A percentile compares a stretch with the other conserved stretches of the same genome.
phyloP scores from a whole-genome alignment of 2,113 vertebrate species.

The Anolis carolinensis region DNA sequence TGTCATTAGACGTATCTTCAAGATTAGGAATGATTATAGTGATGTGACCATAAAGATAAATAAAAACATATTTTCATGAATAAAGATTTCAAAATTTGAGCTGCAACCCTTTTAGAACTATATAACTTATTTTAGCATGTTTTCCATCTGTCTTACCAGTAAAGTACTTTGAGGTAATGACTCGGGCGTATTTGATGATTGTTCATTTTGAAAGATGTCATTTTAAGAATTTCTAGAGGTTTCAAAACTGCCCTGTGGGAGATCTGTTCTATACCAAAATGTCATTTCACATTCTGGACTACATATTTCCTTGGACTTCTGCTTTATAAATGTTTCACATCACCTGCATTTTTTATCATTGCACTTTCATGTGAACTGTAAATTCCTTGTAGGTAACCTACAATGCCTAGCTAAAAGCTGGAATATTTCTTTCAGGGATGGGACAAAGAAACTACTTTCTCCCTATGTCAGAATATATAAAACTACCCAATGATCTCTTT shows the following conservation, averaged over 20 bases:
- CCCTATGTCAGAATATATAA: constrained; percentile 62
- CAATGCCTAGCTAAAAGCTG: constrained; percentile 54
- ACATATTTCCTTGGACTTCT: constrained; percentile 70
- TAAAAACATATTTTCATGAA: background rate
- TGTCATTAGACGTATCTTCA: background rate
- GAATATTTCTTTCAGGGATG: constrained; percentile 49
- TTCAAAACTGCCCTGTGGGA: constrained; percentile 76
- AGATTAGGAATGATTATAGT: background rate
- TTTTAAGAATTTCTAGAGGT: constrained; percentile 78
- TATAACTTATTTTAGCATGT: constrained; percentile 70
- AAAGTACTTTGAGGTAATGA: constrained; percentile 72
- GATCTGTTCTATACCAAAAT: constrained; percentile 76
- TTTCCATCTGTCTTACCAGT: constrained; percentile 68
- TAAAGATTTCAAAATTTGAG: background rate
- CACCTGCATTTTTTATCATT: constrained; percentile 82
- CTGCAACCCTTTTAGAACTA: constrained; percentile 52
- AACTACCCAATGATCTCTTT: constrained; percentile 58
- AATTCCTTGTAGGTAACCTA: constrained; percentile 72
- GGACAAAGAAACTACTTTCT: constrained; percentile 56
- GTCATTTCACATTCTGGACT: constrained; percentile 80
- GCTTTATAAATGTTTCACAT: constrained; percentile 83
- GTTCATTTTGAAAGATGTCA: constrained; percentile 81
- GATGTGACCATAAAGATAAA: fast-evolving
- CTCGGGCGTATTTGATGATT: constrained; percentile 70
- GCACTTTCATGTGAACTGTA: constrained; percentile 76